A percentile compares a stretch with the other conserved stretches of the same genome.
phyloP scores from a whole-genome alignment of 2,888 invertebrate genomes.

The Luffia ferchaultella region DNA sequence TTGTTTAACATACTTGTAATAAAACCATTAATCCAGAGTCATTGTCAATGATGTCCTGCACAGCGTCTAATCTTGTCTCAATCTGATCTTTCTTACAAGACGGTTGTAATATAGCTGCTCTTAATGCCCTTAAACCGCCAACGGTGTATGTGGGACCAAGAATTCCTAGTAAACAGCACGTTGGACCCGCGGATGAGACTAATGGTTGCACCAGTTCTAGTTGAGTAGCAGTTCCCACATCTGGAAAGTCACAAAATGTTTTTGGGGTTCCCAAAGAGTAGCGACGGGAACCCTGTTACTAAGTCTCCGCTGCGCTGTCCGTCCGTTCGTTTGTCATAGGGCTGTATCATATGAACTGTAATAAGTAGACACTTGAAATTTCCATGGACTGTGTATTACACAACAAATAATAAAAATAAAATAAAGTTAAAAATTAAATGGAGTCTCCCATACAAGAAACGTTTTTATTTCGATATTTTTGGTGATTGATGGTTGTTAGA shows the following conservation, averaged over 20 bases:
- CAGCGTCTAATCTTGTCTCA: slow-evolving; percentile 73
- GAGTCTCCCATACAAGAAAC: too few species aligned
- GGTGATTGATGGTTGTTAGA: too few species aligned
- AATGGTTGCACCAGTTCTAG: slow-evolving; percentile 74
- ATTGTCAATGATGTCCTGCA: slow-evolving; percentile 78
- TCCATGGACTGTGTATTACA: too few species aligned
- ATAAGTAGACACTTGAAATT: too few species aligned
- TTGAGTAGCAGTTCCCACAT: slow-evolving; percentile 81
- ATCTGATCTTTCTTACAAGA: slow-evolving; percentile 73
- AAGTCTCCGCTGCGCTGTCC: too few species aligned
- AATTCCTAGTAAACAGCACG: slow-evolving; percentile 50
- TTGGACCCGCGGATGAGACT: slow-evolving; percentile 45
- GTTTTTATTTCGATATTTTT: too few species aligned
- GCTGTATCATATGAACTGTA: too few species aligned
- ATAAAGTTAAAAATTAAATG: too few species aligned
- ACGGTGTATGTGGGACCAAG: slow-evolving; percentile 49
- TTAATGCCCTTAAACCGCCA: slow-evolving; percentile 79
- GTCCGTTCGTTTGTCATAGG: too few species aligned
- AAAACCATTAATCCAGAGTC: slow-evolving; percentile 69
- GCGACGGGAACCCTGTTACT: too few species aligned
- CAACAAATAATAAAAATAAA: too few species aligned
- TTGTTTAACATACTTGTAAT: slow-evolving; percentile 70
- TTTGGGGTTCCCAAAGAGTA: too few species aligned
- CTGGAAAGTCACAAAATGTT: slow-evolving; percentile 45
- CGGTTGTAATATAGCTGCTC: slow-evolving; percentile 84